Base-by-base conservation (phyloP, 2,797 vertebrate genomes). In the Botia almorhae region DNA sequence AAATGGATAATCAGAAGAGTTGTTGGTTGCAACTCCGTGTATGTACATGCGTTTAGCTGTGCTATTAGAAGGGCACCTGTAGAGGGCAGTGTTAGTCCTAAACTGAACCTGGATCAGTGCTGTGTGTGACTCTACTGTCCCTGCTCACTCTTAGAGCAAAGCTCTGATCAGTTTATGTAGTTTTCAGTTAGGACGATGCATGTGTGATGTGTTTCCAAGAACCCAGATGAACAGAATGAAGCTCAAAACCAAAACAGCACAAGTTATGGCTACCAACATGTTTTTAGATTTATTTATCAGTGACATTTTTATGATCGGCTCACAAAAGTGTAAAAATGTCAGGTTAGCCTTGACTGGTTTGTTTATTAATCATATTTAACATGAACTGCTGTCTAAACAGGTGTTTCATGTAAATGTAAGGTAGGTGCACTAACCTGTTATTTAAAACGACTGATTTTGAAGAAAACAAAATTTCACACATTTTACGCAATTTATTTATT, bases 61-160 rank as follows among this genome's bases (percentile, higher is more conserved):
- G 50, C 17, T 69, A 39, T 21, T 56, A 80, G 72, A 63, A 74
- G 14, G 73, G 33, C 60, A 76, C 72, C 87, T 86, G 68, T 81
- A 86, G 87, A 71, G 83, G 85, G 87, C 81, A 72, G 84, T 86
- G 76, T 84, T 84, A 72, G 73, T 72, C 76, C 72, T 78, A 19
- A 80, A 26, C 68, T 63, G 23, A 67, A 71, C n/a, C 64, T n/a
- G 23, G 68, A 61, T 53, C 53, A 56, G 80, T 21, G 51, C 7
- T 16, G 23, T 36, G 21, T 63, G 39, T 26, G 29, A 21, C 50
- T n/a, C 8, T 48, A 11, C 64, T 69, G 64, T 50, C 16, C 63
- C 46, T 67, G 63, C 50, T 78, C 43, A 56, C 55, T 65, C n/a
- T 12, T 21, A 3, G 3, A 33, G 33, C 33, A 33, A 33, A 33